Evolutionary conservation across 2,797 vertebrate species (phyloP).

Genomic region (Pseudochromis fuscus): DNA sequence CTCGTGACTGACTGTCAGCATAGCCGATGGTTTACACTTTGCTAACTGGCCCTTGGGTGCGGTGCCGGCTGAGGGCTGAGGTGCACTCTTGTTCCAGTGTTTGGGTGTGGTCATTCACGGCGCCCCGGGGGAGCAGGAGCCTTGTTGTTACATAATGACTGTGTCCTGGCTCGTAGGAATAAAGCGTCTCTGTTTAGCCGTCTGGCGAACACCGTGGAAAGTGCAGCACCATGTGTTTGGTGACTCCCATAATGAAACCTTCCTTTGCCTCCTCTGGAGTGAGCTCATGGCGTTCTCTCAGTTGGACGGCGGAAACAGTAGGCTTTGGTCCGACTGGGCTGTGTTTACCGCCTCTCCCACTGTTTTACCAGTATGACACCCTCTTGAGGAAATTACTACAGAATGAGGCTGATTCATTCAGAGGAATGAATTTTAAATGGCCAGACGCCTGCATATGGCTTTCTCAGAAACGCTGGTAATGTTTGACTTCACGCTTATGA

Average conservation of each 20-base stretch:
- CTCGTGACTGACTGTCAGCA: slow-evolving; percentile 22
- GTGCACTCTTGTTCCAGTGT: slow-evolving; percentile 70
- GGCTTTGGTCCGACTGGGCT: slow-evolving; percentile 69
- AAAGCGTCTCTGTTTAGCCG: slow-evolving; percentile 81
- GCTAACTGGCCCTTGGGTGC: slow-evolving; percentile 48
- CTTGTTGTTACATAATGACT: slow-evolving; percentile 78
- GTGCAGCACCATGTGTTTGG: slow-evolving; percentile 76
- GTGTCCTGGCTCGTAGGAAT: slow-evolving; percentile 71
- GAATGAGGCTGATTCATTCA: slow-evolving; percentile 78
- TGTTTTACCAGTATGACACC: slow-evolving; percentile 76
- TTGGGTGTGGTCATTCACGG: slow-evolving; percentile 68
- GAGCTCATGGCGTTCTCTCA: slow-evolving; percentile 79
- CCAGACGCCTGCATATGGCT: slow-evolving; percentile 49
- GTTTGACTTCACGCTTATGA: slow-evolving; percentile 58
- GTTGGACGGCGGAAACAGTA: slow-evolving; percentile 69
- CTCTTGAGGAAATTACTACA: slow-evolving; percentile 73
- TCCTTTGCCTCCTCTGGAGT: slow-evolving; percentile 76
- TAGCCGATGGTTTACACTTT: slow-evolving; percentile 43
- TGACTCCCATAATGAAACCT: slow-evolving; percentile 78
- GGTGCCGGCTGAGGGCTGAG: slow-evolving; percentile 56
- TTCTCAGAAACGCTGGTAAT: slow-evolving; percentile 57
- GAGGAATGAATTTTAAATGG: slow-evolving; percentile 48
- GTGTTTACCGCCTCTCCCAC: slow-evolving; percentile 74
- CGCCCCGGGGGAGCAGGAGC: slow-evolving; percentile 64
- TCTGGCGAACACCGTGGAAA: slow-evolving; percentile 83